Evolutionary conservation across 2,113 vertebrate species (phyloP).

Genomic region (Enhydra lutris): DNA sequence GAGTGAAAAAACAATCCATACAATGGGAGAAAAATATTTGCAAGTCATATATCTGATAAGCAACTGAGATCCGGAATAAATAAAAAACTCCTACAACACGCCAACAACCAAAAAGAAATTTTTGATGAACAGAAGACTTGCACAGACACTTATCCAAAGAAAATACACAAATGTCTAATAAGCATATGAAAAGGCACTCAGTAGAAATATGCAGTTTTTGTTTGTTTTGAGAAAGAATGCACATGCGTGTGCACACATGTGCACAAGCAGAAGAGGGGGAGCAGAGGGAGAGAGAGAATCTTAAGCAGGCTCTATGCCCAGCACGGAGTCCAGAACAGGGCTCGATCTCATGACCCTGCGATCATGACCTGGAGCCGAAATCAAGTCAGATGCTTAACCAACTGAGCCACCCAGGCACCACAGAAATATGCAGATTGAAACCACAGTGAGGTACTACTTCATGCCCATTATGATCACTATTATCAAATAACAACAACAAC

Average conservation of each 20-base stretch:
- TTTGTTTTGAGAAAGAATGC: background rate
- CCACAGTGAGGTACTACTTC: background rate
- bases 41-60: background rate
- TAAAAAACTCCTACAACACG: background rate
- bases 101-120: background rate
- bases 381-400: background rate
- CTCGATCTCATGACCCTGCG: background rate
- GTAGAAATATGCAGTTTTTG: background rate
- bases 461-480: background rate
- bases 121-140: background rate
- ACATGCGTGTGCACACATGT: background rate
- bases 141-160: background rate
- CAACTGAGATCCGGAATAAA: background rate
- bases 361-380: background rate
- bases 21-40: background rate
- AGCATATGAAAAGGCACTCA: background rate
- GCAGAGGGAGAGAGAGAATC: background rate
- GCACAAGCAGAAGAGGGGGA: background rate
- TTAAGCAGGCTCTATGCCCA: too few species aligned
- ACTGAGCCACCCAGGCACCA: background rate
- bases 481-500: background rate
- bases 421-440: background rate
- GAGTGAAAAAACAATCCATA: background rate
- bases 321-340: background rate
- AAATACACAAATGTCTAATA: background rate